Evolutionary conservation across 2,113 vertebrate genomes (phyloP), one percentile per base, ranked within the genome.

Genomic region (Cryptotis parvus): DNA sequence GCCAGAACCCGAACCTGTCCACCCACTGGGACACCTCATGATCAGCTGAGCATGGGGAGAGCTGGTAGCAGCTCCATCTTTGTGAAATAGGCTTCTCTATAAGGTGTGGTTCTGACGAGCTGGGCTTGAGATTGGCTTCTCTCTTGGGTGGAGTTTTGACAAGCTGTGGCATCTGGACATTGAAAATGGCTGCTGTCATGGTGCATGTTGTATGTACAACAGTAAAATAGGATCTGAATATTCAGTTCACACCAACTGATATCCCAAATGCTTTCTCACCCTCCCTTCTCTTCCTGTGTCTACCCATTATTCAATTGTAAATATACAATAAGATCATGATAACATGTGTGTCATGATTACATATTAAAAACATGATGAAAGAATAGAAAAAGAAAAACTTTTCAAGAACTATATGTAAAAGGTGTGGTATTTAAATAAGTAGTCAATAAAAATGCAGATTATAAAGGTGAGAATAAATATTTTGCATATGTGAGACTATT

Each of bases 311-410:
- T 63, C 27, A n/a, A 20, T 79, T 80, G 37, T 22, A 89, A 94
- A 66, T 69, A 77, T 12, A 27, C 11, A 33, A 84, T 43, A 55
- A 86, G 2, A 72, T 66, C n/a, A n/a, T n/a, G n/a, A n/a, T n/a
- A n/a, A 84, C 29, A 39, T 49, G n/a, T n/a, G 22, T 35, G 70
- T 78, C 15, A 55, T 1, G 4, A 33, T 24, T 65, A 31, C 37
- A 55, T 74, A 89, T 86, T 74, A 43, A 77, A 94, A 83, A 89
- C n/a, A 87, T 77, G 76, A 83, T 4, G 26, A 16, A 73, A 82
- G 12, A 83, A 70, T 35, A 63, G 1, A 9, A 37, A 78, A 93
- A 83, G 73, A 66, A 70, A 39, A 87, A 0, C 69, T 4, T 16
- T 66, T 16, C 88, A 55, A 41, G 63, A 93, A 24, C 14, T 77